Evolutionary conservation across 2,113 vertebrate species (phyloP).

Genomic region (Prionailurus viverrinus): DNA sequence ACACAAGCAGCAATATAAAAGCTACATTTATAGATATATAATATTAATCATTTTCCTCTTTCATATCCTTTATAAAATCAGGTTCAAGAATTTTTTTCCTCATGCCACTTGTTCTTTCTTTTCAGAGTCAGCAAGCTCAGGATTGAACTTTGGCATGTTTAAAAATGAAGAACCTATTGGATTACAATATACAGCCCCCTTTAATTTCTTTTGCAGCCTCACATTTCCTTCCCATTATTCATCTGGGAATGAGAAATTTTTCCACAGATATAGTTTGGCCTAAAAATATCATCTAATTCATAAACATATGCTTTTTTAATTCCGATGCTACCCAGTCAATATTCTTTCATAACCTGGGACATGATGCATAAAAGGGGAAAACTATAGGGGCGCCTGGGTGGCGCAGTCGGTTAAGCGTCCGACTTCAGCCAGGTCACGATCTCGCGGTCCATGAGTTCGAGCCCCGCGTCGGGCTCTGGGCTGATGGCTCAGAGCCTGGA

Average conservation of each 20-base stretch:
- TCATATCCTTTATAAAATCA: not conserved
- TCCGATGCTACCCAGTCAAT: not conserved
- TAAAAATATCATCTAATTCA: constrained; percentile 50
- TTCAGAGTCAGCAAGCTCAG: not conserved
- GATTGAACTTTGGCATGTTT: not conserved
- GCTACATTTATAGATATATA: not conserved
- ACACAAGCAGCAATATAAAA: not conserved
- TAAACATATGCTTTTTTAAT: not conserved
- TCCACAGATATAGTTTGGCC: not conserved
- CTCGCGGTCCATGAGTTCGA: no score
- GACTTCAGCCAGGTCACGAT: no score
- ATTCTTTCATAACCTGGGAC: not conserved
- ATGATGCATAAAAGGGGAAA: not conserved
- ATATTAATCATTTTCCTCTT: not conserved
- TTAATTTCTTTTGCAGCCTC: not conserved
- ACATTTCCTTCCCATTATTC: not conserved
- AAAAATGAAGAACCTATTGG: not conserved
- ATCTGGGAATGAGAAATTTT: not conserved
- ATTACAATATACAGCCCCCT: not conserved
- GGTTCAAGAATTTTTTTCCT: not conserved
- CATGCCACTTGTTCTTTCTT: not conserved
- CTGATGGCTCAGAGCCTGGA: no score
- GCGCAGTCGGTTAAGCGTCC: no score
- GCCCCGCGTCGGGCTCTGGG: no score
- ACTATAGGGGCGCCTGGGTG: no score